Base-by-base conservation (phyloP, 92 coral and sea anemone genomes). In the Heteractis magnifica region DNA sequence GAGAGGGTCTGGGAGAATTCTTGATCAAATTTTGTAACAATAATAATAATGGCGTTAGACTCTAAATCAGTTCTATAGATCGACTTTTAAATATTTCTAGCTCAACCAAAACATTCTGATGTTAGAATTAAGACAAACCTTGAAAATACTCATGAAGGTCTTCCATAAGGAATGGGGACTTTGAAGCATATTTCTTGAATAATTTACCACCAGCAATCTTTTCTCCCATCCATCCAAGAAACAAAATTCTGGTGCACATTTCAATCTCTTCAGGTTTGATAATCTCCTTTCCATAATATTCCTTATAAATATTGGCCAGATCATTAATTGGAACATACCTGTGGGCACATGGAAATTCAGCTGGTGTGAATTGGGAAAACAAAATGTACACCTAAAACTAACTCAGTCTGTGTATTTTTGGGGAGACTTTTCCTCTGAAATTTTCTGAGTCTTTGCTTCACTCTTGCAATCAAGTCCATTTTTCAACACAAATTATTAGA, bases 221-320 rank as follows among this genome's bases (percentile, higher is more conserved):
- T 82, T 95, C 98, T 41, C 98, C 98, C 76, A 94, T 52, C 98
- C 98, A 94, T 11, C 91, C 98, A 73, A 92, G 92, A 73, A 89
- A 93, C 53, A 88, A 65, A 58, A 94, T 49, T 62, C 76, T 86
- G 52, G 94, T 76, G 77, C 98, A 95, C 77, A 87, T 56, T 70
- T 86, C 89, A 4, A 95, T 94, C 76, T 92, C 90, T 1, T 90
- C 84, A 20, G 79, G 90, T 4, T 86, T 88, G 68, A 95, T 86
- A 21, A 86, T 85, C 53, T 90, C 86, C 76, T 95, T 86, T 44
- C 98, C 98, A 85, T 94, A 95, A 73, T 92, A 94, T 81, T 92
- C 96, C 77, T 79, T 86, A 78, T 95, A 95, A 16, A 95, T 95
- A 77, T 90, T 88, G 72, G 92, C 98, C 20, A 95, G 86, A 73